Evolutionary conservation across 1,140 invertebrate genomes (phyloP).

Genomic region (Drosophila jambulina): DNA sequence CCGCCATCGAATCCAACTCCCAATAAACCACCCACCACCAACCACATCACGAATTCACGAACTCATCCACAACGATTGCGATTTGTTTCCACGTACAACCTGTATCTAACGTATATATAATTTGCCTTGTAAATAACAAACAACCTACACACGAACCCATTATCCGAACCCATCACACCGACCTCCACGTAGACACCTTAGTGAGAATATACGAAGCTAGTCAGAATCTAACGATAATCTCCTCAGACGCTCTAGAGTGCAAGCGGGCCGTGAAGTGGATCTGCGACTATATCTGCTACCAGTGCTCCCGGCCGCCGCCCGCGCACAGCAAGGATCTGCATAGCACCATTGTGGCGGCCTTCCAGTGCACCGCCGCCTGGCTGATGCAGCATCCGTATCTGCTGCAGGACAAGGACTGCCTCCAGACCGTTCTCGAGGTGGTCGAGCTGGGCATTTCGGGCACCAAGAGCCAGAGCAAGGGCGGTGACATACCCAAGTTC

Average conservation of each 20-base stretch:
- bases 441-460: conserved; percentile 99
- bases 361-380: conserved; percentile 96
- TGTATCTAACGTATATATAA: conserved; percentile 35
- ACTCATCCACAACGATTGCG: conserved; percentile 34
- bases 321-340: conserved; percentile 99
- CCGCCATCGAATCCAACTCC: conserved; percentile 27
- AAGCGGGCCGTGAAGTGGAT: conserved; percentile 98
- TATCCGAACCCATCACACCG: conserved; percentile 21
- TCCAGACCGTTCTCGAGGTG: conserved; percentile 97
- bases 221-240: conserved; percentile 85
- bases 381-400: conserved; percentile 94
- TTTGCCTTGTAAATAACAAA: conserved; percentile 39
- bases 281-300: conserved; percentile 98
- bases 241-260: conserved; percentile 92
- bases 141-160: conserved; percentile 13
- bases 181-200: conserved; percentile 68
- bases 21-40: not conserved
- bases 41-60: conserved; percentile 11
- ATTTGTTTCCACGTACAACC: conserved; percentile 27
- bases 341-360: conserved; percentile 98
- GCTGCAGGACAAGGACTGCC: conserved; percentile 95
- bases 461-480: conserved; percentile 94
- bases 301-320: conserved; percentile 97
- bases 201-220: conserved; percentile 85
- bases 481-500: conserved; percentile 94